Percentiles rank a stretch among this genome's conserved stretches.
Evolutionary conservation across 2,888 invertebrate genomes (phyloP).

Genomic region (Aphrophora alni): DNA sequence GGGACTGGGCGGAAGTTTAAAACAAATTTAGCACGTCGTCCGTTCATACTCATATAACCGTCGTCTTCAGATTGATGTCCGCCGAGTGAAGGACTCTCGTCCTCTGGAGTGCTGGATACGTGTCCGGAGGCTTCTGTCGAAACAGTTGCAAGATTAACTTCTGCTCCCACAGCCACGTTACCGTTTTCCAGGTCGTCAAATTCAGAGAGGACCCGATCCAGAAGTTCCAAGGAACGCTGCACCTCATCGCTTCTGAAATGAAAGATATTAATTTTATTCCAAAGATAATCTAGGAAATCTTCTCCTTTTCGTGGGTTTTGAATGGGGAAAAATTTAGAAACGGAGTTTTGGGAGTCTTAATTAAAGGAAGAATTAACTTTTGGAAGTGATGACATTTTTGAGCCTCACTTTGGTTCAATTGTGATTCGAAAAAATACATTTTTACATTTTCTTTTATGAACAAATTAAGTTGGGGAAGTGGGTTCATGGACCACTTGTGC

Average conservation of each 20-base stretch:
- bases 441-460: no score
- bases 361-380: no score
- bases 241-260: constrained; percentile 80
- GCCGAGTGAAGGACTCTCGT: constrained; percentile 46
- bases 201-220: constrained; percentile 89
- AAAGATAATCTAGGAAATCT: no score
- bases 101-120: constrained; percentile 52
- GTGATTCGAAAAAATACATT: no score
- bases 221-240: constrained; percentile 84
- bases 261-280: no score
- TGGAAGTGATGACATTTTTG: no score
- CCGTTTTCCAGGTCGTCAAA: constrained; percentile 80
- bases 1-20: constrained; percentile 65
- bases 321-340: no score
- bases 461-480: no score
- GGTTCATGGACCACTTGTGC: no score
- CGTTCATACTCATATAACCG: constrained; percentile 93
- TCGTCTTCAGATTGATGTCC: constrained; percentile 87
- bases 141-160: constrained; percentile 56
- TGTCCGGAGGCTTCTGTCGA: constrained; percentile 52
- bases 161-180: constrained; percentile 59
- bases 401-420: no score
- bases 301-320: no score
- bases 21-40: constrained; percentile 77
- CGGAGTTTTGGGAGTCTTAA: no score